Evolutionary conservation across 2,113 vertebrate genomes (phyloP).

Genomic region (Menura novaehollandiae): DNA sequence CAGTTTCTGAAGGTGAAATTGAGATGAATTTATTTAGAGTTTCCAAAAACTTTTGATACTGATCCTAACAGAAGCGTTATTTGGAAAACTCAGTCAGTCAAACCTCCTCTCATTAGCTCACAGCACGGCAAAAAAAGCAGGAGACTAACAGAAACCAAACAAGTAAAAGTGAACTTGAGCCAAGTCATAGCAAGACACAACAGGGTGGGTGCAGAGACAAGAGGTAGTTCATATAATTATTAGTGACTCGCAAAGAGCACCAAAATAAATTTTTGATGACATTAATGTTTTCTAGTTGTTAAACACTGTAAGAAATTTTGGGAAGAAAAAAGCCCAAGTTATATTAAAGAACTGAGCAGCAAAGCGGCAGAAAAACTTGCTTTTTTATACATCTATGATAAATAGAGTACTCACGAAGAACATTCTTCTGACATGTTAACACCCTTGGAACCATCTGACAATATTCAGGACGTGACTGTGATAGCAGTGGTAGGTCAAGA

Average conservation of each 20-base stretch:
- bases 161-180: neutral
- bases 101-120: neutral
- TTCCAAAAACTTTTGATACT: neutral
- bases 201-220: neutral
- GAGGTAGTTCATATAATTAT: neutral
- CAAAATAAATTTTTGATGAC: neutral
- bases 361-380: neutral
- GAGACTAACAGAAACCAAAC: neutral
- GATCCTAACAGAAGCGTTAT: neutral
- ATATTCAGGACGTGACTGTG: neutral
- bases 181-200: neutral
- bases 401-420: neutral
- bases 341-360: neutral
- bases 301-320: neutral
- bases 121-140: neutral
- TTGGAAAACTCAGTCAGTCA: neutral
- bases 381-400: neutral
- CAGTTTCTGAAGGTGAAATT: neutral
- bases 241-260: neutral
- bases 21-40: neutral
- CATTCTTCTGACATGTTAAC: neutral
- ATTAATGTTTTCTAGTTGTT: neutral
- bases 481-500: neutral
- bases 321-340: rapidly evolving
- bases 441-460: neutral